phyloP scores from a whole-genome alignment of 2,888 invertebrate species.

The Chrysopilus asiliformis region DNA sequence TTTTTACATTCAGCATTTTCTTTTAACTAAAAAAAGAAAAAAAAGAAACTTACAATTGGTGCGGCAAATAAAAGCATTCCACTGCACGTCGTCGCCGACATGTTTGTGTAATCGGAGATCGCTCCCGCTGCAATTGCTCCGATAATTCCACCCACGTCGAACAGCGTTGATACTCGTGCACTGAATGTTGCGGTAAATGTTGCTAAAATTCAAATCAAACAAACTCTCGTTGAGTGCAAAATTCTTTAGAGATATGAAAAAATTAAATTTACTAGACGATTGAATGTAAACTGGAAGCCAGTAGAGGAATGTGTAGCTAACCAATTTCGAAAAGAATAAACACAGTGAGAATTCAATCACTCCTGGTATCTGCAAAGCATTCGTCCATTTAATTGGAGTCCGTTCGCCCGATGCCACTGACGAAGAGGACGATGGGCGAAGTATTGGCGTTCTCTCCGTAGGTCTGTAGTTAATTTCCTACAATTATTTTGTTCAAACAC shows the following conservation, averaged over 20 bases:
- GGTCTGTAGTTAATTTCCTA: conserved; percentile 32
- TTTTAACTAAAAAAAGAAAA: not conserved
- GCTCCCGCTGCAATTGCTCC: conserved; percentile 83
- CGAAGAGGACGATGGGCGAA: conserved; percentile 17
- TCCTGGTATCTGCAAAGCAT: conserved; percentile 75
- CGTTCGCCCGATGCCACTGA: conserved; percentile 13
- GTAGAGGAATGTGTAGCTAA: conserved; percentile 92
- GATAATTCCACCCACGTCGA: conserved; percentile 80
- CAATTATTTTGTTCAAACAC: too few species aligned
- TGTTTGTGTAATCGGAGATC: conserved; percentile 67
- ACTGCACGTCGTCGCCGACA: conserved; percentile 78
- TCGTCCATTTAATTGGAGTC: conserved; percentile 26
- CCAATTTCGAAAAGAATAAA: conserved; percentile 90
- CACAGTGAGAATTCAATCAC: conserved; percentile 87
- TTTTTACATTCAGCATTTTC: conserved; percentile 6
- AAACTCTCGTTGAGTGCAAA: not conserved
- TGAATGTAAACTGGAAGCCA: conserved; percentile 90
- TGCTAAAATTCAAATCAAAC: conserved; percentile 37
- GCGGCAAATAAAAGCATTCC: conserved; percentile 66
- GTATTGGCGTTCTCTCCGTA: conserved; percentile 33
- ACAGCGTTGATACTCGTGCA: conserved; percentile 66
- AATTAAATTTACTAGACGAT: conserved; percentile 59
- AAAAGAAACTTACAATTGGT: conserved; percentile 52
- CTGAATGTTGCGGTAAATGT: conserved; percentile 51
- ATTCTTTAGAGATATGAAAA: too few species aligned